Base-by-base conservation (phyloP, 1,140 invertebrate genomes). In the Zaprionus gabonicus region DNA sequence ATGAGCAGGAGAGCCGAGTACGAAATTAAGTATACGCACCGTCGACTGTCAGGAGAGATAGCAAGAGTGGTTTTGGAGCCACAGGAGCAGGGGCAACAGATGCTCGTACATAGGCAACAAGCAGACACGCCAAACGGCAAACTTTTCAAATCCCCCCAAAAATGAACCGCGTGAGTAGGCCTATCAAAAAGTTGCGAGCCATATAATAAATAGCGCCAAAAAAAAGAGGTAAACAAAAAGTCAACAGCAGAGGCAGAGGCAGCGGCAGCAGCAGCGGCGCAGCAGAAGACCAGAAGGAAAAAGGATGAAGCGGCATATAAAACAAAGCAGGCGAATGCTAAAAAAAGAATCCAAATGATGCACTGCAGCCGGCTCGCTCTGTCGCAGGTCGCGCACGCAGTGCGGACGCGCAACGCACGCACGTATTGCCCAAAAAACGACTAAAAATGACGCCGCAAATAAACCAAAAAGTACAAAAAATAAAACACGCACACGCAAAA, bases 141-240 rank as follows among this genome's bases (percentile, higher is more conserved):
- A 74, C 69, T 91, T 91, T 86, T 78, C 86, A 90, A 83, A 86
- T 87, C 64, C 78, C 76, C 78, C 77, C 81, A 78, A 83, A 83
- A 88, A 81, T 66, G 76, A 80, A 79, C 71, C 80, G 73, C 79
- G 65, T 80, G 77, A 85, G 82, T 90, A 90, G 85, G 85, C 85
- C 85, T 90, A 90, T 90, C 85, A 90, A 85, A 90, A 90, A 91
- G 85, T 90, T 68, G 81, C 85, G 64, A 71, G 75, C 71, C 85
- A 88, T 80, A 90, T 90, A 88, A 88, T 88, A 85, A 65, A 80
- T 76, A 90, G 72, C 79, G 56, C 79, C 83, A 82, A 67, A 66
- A 75, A 57, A 57, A 28, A 31, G 41, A 75, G 72, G 75, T 62
- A 55, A 55, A 27, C 38, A 25, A 71, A 31, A 68, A 64, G 27